phyloP scores from a whole-genome alignment of 2,888 invertebrate species.

The Agriopis marginaria region DNA sequence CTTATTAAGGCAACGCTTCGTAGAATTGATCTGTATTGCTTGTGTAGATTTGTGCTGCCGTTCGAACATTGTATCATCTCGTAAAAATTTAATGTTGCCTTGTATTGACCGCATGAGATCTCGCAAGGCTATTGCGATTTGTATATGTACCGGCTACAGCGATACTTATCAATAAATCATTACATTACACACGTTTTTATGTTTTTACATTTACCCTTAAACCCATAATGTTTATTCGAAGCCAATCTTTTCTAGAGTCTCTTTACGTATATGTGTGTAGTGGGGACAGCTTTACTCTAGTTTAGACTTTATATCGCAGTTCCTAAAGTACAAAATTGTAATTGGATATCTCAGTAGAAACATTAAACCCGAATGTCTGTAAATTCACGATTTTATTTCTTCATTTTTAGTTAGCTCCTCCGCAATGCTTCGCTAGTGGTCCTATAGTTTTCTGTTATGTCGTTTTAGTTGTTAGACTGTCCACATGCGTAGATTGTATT shows the following conservation, averaged over 20 bases:
- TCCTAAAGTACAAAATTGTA: slow-evolving; percentile 64
- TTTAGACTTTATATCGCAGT: slow-evolving; percentile 58
- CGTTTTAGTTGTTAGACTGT: slow-evolving; percentile 42
- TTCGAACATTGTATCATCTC: slow-evolving; percentile 54
- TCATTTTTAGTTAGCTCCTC: slow-evolving; percentile 82
- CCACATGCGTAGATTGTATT: slow-evolving; percentile 41
- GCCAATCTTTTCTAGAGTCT: slow-evolving; percentile 56
- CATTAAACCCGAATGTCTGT: slow-evolving; percentile 81
- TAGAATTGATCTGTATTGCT: slow-evolving; percentile 47
- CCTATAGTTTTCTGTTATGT: slow-evolving; percentile 54
- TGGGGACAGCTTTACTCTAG: slow-evolving; percentile 46
- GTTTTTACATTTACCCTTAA: slow-evolving; percentile 56
- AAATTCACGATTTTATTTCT: slow-evolving; percentile 82
- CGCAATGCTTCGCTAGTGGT: slow-evolving; percentile 77
- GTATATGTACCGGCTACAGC: slow-evolving; percentile 42
- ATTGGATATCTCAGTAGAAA: slow-evolving; percentile 57
- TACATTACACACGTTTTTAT: slow-evolving; percentile 47
- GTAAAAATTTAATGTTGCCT: slow-evolving; percentile 58
- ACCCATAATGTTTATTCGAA: slow-evolving; percentile 48
- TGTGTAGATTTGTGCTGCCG: slow-evolving; percentile 51
- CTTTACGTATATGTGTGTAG: slow-evolving; percentile 65
- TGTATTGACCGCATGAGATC: slow-evolving; percentile 68
- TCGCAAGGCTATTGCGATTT: slow-evolving; percentile 57
- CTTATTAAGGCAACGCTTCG: slow-evolving; percentile 66
- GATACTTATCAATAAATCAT: slow-evolving; percentile 49